A percentile compares a stretch with the other conserved stretches of the same genome.
phyloP scores from a whole-genome alignment of 2,888 invertebrate species.

The Cosmorhoe ocellata region DNA sequence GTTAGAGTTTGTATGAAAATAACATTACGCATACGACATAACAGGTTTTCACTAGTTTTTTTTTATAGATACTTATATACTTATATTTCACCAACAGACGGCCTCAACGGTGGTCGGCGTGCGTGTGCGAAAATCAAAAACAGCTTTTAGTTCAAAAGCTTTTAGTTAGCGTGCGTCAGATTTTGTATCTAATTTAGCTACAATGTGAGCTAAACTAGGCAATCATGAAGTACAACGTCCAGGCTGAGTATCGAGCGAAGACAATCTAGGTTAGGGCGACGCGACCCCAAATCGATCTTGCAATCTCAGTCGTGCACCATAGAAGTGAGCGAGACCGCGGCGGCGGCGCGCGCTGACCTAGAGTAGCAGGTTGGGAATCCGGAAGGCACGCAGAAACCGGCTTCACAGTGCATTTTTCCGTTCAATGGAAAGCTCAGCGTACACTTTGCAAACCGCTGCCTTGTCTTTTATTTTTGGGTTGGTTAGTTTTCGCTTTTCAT shows the following conservation, averaged over 20 bases:
- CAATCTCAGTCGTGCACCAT: constrained; percentile 56
- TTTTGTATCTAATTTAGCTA: constrained; percentile 8
- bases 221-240: constrained; percentile 19
- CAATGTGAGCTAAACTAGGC: constrained; percentile 3
- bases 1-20: no score
- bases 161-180: neutral
- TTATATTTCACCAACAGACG: no score
- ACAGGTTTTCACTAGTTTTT: no score
- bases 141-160: constrained; percentile 2
- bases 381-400: constrained; percentile 79
- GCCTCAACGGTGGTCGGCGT: no score
- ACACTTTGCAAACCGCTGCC: constrained; percentile 54
- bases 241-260: constrained; percentile 55
- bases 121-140: neutral
- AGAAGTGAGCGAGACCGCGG: constrained; percentile 62
- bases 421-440: constrained; percentile 78
- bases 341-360: constrained; percentile 59
- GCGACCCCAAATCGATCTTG: constrained; percentile 75
- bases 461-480: constrained; percentile 42
- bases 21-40: no score
- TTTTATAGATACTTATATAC: no score
- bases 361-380: constrained; percentile 81
- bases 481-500: constrained; percentile 43
- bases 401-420: constrained; percentile 78
- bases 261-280: constrained; percentile 79